These are phyloP conservation scores for Lasioglossum villosulum DNA, from an alignment of 2,888 invertebrate genomes.

Conservation along the genomic window DNA sequence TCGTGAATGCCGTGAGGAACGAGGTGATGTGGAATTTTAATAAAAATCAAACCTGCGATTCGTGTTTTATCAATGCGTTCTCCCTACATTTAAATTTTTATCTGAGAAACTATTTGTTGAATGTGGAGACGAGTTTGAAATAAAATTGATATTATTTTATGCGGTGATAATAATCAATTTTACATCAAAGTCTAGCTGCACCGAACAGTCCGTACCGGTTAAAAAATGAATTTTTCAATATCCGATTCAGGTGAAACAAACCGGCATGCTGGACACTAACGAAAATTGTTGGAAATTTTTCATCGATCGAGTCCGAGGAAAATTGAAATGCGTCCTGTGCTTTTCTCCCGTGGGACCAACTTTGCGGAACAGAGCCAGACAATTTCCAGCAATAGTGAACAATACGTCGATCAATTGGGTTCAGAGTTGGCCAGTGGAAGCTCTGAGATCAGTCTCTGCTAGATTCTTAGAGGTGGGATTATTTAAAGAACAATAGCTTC, in stretches of 20 bases:
- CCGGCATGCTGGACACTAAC: slow-evolving; percentile 92
- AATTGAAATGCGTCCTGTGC: slow-evolving; percentile 93
- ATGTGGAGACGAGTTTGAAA: not conserved
- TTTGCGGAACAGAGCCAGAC: slow-evolving; percentile 93
- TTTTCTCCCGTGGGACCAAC: slow-evolving; percentile 98
- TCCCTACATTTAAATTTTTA: not conserved
- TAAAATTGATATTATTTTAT: no score
- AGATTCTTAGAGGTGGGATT: slow-evolving; percentile 90
- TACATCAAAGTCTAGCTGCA: not conserved
- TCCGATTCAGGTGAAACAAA: slow-evolving; percentile 88
- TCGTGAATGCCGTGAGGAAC: slow-evolving; percentile 90
- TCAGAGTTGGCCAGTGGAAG: slow-evolving; percentile 98
- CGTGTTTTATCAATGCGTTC: not conserved
- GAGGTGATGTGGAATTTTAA: slow-evolving; percentile 85
- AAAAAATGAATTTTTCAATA: not conserved
- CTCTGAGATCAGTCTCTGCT: slow-evolving; percentile 94
- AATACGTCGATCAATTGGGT: slow-evolving; percentile 98
- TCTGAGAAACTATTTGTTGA: not conserved
- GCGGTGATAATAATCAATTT: no score
- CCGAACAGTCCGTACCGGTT: not conserved
- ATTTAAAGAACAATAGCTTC: not conserved
- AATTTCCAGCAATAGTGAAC: slow-evolving; percentile 97
- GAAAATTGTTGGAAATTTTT: slow-evolving; percentile 99
- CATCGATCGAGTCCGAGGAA: slow-evolving; percentile 93
- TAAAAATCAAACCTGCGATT: not conserved